Evolutionary conservation across 2,888 invertebrate species (phyloP).

Genomic region (Drosophila limbata): DNA sequence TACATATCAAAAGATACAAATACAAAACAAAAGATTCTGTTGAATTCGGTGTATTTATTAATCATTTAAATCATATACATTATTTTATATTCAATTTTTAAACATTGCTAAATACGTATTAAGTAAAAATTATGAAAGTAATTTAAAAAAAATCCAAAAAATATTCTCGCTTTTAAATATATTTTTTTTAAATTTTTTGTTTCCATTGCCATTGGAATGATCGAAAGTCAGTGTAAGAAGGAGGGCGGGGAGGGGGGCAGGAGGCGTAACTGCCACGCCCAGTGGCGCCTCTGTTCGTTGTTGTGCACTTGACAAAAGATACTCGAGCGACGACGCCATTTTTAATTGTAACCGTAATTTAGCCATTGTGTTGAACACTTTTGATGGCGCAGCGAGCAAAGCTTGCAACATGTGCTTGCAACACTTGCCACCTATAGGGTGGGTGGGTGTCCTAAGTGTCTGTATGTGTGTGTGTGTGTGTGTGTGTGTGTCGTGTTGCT

Average conservation of each 20-base stretch:
- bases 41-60: background rate
- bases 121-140: too few species aligned
- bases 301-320: conserved; percentile 39
- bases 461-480: conserved; percentile 6
- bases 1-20: background rate
- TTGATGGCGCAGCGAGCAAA: conserved; percentile 52
- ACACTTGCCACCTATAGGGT: background rate
- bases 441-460: background rate
- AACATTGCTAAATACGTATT: too few species aligned
- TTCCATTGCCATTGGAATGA: too few species aligned
- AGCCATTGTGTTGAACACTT: conserved; percentile 73
- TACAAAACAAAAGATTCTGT: background rate
- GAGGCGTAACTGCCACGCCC: too few species aligned
- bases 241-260: too few species aligned
- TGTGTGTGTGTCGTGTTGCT: conserved; percentile 17
- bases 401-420: conserved; percentile 7
- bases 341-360: conserved; percentile 81
- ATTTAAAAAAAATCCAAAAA: too few species aligned
- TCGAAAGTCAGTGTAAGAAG: too few species aligned
- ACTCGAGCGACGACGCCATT: conserved; percentile 69
- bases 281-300: too few species aligned
- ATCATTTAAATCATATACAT: too few species aligned
- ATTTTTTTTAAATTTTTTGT: too few species aligned
- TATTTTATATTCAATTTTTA: background rate
- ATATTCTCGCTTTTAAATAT: too few species aligned